Evolutionary conservation across 2,113 vertebrate species (phyloP).

Genomic region (Heterochromis multidens): DNA sequence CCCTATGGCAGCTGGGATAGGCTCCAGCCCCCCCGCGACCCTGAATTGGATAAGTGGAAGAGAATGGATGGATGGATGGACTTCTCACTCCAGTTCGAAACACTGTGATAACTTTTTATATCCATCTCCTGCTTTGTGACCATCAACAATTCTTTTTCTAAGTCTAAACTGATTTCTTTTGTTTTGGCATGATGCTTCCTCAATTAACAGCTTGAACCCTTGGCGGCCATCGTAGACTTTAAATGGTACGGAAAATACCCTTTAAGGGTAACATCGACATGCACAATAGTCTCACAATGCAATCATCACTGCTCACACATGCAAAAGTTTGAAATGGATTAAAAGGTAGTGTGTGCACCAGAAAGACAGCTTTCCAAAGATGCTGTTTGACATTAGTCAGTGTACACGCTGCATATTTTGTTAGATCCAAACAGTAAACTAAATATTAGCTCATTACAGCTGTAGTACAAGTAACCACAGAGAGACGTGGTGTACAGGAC

Average conservation of each 20-base stretch:
- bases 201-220: neutral
- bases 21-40: too few relatives aligned
- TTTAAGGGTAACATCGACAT: neutral
- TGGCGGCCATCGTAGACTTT: neutral
- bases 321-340: fast-evolving
- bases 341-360: neutral
- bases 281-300: neutral
- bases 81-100: too few relatives aligned
- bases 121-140: neutral
- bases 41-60: too few relatives aligned
- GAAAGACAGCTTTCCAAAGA: neutral
- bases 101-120: neutral
- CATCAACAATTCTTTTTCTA: neutral
- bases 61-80: too few relatives aligned
- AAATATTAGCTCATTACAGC: neutral
- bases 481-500: neutral
- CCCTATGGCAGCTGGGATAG: too few relatives aligned
- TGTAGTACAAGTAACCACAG: neutral
- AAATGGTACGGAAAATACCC: neutral
- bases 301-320: neutral
- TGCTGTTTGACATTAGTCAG: neutral
- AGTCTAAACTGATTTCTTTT: neutral
- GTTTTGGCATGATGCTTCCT: neutral
- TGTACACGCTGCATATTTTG: too few relatives aligned
- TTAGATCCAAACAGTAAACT: neutral